Conservation (phyloP, 2,113 vertebrate genomes). For the Numida meleagris region DNA sequence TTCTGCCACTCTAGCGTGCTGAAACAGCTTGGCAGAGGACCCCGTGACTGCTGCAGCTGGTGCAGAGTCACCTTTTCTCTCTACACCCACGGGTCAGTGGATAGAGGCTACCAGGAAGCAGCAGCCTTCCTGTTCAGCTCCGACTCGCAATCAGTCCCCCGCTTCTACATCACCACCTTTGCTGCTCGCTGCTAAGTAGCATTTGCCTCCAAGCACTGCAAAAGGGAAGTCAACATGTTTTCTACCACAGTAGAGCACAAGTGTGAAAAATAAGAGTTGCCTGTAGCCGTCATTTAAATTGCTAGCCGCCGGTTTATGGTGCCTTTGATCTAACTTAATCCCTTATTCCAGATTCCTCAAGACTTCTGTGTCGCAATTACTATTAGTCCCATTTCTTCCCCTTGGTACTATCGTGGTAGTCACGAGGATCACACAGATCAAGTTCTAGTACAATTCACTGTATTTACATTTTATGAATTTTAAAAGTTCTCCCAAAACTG, state of each 20-base stretch:
- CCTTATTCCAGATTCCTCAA: neutral
- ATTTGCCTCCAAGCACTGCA: conserved; percentile 8
- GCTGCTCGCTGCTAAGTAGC: conserved; percentile 9
- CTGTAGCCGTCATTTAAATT: conserved; percentile 11
- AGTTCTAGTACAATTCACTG: neutral
- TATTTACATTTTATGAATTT: neutral
- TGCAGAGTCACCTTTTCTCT: neutral
- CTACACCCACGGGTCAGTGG: neutral
- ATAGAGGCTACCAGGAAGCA: neutral
- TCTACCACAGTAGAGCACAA: neutral
- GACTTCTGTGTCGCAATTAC: neutral
- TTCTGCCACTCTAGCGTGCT: neutral
- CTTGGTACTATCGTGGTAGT: neutral
- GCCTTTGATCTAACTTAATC: neutral
- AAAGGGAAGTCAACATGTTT: conserved; percentile 20
- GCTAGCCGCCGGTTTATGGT: neutral
- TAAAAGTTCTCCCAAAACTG: neutral
- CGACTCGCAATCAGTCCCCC: neutral
- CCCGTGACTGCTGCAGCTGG: neutral
- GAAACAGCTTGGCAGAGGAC: neutral
- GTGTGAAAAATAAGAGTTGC: conserved; percentile 2
- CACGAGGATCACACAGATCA: neutral
- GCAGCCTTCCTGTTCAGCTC: neutral
- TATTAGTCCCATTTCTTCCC: neutral
- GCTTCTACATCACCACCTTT: conserved; percentile 34